These are phyloP conservation scores for Drosophila picticornis DNA, from an alignment of 2,888 invertebrate species.

Conservation along the genomic window DNA sequence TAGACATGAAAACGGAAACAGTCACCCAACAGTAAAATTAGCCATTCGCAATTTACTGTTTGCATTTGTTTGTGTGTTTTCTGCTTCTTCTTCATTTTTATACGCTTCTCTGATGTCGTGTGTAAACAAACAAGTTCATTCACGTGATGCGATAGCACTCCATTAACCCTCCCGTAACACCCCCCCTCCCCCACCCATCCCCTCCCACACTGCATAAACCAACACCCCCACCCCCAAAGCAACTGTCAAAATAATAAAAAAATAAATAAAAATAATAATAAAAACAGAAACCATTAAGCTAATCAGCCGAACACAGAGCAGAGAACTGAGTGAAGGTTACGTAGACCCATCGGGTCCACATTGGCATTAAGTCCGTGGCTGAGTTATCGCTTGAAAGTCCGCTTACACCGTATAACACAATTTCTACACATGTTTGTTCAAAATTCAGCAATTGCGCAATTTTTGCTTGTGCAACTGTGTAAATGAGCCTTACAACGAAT, in stretches of 20 bases:
- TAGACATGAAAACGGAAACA: constrained; percentile 62
- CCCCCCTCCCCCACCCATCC: background rate
- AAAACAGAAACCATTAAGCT: constrained; percentile 47
- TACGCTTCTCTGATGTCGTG: constrained; percentile 43
- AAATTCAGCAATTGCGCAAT: background rate
- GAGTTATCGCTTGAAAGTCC: constrained; percentile 19
- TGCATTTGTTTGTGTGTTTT: constrained; percentile 13
- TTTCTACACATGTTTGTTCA: background rate
- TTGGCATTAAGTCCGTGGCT: constrained; percentile 10
- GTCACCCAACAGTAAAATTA: constrained; percentile 29
- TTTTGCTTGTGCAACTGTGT: background rate
- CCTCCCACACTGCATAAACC: no score
- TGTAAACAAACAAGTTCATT: constrained; percentile 72
- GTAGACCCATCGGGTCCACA: constrained; percentile 16
- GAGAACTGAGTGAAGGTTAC: constrained; percentile 48
- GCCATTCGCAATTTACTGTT: constrained; percentile 15
- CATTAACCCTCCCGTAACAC: constrained; percentile 1
- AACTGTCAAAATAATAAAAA: constrained; percentile 30
- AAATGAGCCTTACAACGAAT: background rate
- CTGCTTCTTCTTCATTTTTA: constrained; percentile 23
- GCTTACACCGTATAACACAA: constrained; percentile 33
- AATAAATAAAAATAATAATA: background rate
- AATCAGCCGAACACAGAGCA: constrained; percentile 51
- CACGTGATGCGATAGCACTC: constrained; percentile 55
- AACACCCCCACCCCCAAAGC: constrained; percentile 8